Percentiles rank a stretch among this genome's conserved stretches.
Conservation (phyloP, 2,113 vertebrate species). For the Speoplatyrhinus poulsoni region DNA sequence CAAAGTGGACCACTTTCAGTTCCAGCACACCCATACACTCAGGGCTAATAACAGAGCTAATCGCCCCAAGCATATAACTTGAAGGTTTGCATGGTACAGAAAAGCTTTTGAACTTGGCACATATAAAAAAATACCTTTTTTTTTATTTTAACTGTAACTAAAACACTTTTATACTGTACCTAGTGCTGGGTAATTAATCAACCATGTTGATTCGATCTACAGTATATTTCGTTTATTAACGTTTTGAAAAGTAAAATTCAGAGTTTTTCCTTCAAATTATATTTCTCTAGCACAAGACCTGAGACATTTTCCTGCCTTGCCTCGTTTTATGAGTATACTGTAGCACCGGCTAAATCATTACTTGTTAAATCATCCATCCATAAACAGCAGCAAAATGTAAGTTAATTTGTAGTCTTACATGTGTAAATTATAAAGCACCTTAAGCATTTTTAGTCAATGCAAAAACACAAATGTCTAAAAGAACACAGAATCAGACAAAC, state of each 20-base stretch:
- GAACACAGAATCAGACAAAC: not conserved
- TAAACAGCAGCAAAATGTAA: too few species aligned
- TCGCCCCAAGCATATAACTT: conserved; percentile 28
- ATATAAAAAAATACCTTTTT: not conserved
- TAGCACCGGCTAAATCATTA: too few species aligned
- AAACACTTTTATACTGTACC: not conserved
- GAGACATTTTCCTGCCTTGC: too few species aligned
- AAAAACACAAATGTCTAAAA: not conserved
- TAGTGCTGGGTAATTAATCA: not conserved
- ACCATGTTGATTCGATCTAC: not conserved
- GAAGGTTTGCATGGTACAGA: conserved; percentile 33
- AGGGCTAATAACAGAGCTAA: conserved; percentile 22
- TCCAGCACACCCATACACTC: conserved; percentile 29
- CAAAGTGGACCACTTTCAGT: conserved; percentile 8
- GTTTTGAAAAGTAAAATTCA: too few species aligned
- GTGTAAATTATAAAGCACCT: not conserved
- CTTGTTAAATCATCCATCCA: too few species aligned
- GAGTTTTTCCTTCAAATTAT: too few species aligned
- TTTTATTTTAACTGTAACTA: not conserved
- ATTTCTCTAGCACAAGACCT: too few species aligned
- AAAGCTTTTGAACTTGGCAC: conserved; percentile 32
- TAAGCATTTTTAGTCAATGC: not conserved
- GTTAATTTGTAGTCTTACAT: too few species aligned
- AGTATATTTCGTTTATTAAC: too few species aligned
- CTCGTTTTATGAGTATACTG: too few species aligned